These are phyloP conservation scores for Isurus oxyrinchus DNA, from an alignment of 2,113 vertebrate species.

Conservation along the genomic window DNA sequence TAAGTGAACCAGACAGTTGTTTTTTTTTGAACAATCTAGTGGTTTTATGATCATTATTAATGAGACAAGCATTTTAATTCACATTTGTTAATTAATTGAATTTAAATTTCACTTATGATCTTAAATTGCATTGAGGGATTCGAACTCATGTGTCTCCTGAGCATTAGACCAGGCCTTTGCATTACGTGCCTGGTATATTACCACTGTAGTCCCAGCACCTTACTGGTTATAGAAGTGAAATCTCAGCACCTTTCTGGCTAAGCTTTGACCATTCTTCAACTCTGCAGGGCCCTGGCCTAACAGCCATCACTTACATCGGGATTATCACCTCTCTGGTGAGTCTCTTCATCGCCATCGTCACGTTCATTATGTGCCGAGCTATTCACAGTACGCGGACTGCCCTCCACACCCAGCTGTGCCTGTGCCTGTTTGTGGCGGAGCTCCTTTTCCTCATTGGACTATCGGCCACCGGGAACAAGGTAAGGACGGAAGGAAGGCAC, in stretches of 20 bases:
- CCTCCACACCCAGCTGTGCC: constrained; percentile 3
- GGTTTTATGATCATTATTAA: too few relatives aligned
- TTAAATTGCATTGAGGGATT: too few relatives aligned
- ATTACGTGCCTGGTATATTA: too few relatives aligned
- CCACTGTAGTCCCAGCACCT: too few relatives aligned
- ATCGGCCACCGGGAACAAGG: not conserved
- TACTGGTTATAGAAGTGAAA: not conserved
- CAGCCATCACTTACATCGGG: not conserved
- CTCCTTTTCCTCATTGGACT: not conserved
- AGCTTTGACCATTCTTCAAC: not conserved
- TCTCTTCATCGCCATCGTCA: not conserved
- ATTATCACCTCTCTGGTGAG: not conserved
- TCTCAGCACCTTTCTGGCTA: not conserved
- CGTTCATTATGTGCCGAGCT: not conserved
- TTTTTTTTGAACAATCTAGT: too few relatives aligned
- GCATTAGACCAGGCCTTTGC: too few relatives aligned
- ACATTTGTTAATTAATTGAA: too few relatives aligned
- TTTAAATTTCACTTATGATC: too few relatives aligned
- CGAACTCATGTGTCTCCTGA: too few relatives aligned
- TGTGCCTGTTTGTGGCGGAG: not conserved
- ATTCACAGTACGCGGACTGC: not conserved
- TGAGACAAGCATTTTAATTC: too few relatives aligned
- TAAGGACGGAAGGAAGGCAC: not conserved
- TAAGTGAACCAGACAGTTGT: too few relatives aligned
- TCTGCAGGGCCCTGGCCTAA: not conserved